These are phyloP conservation scores for Brachionus angularis DNA, from an alignment of 1,140 invertebrate genomes.

Conservation along the genomic window DNA sequence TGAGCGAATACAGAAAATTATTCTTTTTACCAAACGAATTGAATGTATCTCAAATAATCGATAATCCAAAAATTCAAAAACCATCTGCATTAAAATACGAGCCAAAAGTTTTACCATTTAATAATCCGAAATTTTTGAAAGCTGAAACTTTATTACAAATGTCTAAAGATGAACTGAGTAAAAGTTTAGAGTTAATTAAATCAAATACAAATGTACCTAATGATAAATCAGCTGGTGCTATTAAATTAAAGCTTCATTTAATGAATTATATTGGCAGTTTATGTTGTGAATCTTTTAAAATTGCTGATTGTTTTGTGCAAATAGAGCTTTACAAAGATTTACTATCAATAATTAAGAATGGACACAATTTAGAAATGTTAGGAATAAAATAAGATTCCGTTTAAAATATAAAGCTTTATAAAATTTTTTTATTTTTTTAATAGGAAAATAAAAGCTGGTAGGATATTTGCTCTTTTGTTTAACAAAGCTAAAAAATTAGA, in stretches of 20 bases:
- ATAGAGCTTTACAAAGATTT: constrained; percentile 22
- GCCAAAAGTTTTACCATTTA: constrained; percentile 51
- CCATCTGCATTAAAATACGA: constrained; percentile 53
- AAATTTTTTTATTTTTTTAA: too few species aligned
- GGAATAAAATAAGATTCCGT: not conserved
- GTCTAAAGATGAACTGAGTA: constrained; percentile 51
- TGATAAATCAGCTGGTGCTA: constrained; percentile 19
- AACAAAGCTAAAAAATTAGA: constrained; percentile 26
- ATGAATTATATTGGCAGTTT: constrained; percentile 53
- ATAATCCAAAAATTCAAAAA: constrained; percentile 52
- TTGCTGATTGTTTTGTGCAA: constrained; percentile 21
- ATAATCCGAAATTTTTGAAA: constrained; percentile 12
- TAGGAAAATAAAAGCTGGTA: constrained; percentile 29
- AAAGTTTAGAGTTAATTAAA: constrained; percentile 51
- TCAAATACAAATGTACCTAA: constrained; percentile 45
- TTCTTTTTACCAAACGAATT: constrained; percentile 38
- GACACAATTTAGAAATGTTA: constrained; percentile 33
- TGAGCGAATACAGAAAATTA: constrained; percentile 7
- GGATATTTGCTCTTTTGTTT: constrained; percentile 28
- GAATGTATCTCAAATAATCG: constrained; percentile 22
- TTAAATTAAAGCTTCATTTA: constrained; percentile 49
- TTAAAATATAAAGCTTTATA: too few species aligned
- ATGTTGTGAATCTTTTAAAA: constrained; percentile 19
- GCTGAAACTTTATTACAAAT: constrained; percentile 51
- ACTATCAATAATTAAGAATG: constrained; percentile 21